Conservation (phyloP, 1,140 invertebrate genomes). For the Ceratosolen fusciceps region DNA sequence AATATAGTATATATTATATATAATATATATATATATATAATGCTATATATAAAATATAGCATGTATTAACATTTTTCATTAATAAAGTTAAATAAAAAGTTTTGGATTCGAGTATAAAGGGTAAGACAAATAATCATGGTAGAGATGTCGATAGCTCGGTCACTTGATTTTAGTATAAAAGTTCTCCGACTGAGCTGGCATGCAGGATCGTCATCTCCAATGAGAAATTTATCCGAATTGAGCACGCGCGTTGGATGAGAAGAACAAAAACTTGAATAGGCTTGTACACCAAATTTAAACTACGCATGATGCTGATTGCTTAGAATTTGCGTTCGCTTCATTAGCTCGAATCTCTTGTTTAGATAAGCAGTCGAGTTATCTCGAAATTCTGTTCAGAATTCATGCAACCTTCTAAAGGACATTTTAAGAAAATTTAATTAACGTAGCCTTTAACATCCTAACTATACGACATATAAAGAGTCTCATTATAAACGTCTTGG, state of each 20-base stretch:
- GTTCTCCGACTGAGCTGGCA: not conserved
- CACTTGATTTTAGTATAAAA: constrained; percentile 6
- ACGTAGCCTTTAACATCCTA: too few relatives aligned
- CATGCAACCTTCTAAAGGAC: not conserved
- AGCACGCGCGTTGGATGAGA: not conserved
- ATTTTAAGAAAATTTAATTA: too few relatives aligned
- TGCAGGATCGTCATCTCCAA: not conserved
- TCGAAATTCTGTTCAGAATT: not conserved
- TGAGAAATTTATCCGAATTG: constrained; percentile 11
- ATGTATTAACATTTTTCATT: not conserved
- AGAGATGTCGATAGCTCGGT: not conserved
- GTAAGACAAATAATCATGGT: not conserved
- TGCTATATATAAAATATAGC: not conserved
- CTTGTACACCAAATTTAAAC: constrained; percentile 55
- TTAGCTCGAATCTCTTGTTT: constrained; percentile 48
- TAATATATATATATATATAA: too few relatives aligned
- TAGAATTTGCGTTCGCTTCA: constrained; percentile 60
- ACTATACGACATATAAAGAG: too few relatives aligned
- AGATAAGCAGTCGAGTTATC: not conserved
- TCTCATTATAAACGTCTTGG: too few relatives aligned
- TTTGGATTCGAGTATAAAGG: not conserved
- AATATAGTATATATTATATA: not conserved
- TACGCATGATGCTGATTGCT: constrained; percentile 62
- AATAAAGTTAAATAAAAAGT: not conserved
- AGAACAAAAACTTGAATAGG: not conserved